Percentiles rank a stretch among this genome's conserved stretches.
Conservation (phyloP, 2,113 vertebrate species). For the Dicerorhinus sumatrensis region DNA sequence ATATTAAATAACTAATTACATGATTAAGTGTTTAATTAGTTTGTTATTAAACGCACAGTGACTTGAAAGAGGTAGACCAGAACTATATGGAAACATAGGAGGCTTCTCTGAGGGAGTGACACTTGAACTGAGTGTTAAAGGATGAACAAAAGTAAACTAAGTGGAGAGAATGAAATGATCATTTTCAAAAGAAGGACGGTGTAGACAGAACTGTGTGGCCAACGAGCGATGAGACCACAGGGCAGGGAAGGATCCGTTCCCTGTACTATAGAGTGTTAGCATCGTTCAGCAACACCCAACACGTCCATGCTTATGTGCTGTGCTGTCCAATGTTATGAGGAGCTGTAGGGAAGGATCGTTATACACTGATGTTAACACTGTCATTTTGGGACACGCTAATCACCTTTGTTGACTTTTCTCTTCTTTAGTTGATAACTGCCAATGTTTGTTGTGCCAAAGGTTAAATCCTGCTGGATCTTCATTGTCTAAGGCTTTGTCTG, state of each 20-base stretch:
- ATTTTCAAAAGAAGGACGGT: neutral
- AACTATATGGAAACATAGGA: accelerated
- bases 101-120: neutral
- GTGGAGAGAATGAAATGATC: too few species aligned
- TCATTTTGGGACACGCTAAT: neutral
- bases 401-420: neutral
- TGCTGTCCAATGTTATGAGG: too few species aligned
- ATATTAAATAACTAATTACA: neutral
- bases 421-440: neutral
- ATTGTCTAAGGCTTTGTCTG: neutral
- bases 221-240: accelerated
- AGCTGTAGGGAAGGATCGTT: accelerated
- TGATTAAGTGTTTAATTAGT: too few species aligned
- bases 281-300: accelerated
- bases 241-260: accelerated
- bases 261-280: accelerated
- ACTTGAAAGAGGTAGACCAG: accelerated
- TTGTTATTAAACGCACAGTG: neutral
- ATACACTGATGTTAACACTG: neutral
- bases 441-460: neutral
- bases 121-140: neutral
- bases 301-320: neutral
- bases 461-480: neutral
- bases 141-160: accelerated
- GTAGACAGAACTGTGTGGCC: neutral